Base-by-base conservation (phyloP, 2,797 vertebrate genomes). In the Australoheros facetus region DNA sequence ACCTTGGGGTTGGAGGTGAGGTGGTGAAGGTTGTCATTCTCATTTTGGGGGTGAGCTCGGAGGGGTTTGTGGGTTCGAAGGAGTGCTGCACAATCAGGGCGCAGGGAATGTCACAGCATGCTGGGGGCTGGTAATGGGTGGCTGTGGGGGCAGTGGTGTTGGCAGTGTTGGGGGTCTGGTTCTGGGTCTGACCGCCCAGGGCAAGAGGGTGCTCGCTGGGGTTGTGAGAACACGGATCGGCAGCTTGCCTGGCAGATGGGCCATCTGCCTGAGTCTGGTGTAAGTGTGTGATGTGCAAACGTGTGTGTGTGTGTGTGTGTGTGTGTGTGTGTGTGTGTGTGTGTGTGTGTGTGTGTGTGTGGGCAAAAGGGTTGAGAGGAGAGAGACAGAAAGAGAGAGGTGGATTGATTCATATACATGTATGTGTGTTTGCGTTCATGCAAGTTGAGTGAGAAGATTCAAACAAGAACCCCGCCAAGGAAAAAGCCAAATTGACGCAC, bases 21-120 rank as follows among this genome's bases (percentile, higher is more conserved):
- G 93, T 93, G 85, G 94, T 92, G 85, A 94, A 95, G 77, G 94
- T 94, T 86, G 89, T 94, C 94, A 94, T 94, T 94, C 93, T 93
- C 91, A 95, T 94, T 94, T 95, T 94, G 69, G 94, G 94, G 56
- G 91, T 62, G 85, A 94, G 89, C 84, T 94, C 91, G 1, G 93
- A 90, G 71, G 93, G 89, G 80, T 93, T 91, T 87, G 75, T 48
- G 80, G 91, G 87, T 88, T 94, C 91, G 71, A 92, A 95, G 86
- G 93, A 93, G 86, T 94, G 94, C 85, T 94, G 94, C 82, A 95
- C 91, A 3, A 94, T 94, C 85, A 94, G 87, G 78, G 93, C 94
- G 5, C 94, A 94, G 77, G 95, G 95, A 58, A 95, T 94, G 88
- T 95, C 93, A 74, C 95, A 96, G 93, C 95, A 96, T 90, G 95